Evolutionary conservation across 2,888 invertebrate genomes (phyloP), one percentile per base, ranked within the genome.

Genomic region (Drosophila aldrichi): DNA sequence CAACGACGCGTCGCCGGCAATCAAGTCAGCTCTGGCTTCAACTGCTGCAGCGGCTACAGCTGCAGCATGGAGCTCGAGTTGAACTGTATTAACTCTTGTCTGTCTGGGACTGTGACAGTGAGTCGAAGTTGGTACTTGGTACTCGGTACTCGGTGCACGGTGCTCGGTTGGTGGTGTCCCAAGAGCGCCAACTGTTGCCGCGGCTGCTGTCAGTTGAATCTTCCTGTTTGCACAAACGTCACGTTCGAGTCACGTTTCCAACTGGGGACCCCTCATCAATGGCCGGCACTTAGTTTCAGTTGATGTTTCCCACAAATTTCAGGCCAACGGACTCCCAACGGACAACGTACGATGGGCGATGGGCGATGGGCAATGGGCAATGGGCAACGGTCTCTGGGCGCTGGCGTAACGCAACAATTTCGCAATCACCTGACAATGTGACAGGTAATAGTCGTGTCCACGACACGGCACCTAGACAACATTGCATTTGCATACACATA

Each of bases 401-500:
- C 77, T 89, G 83, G 90, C 78, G 77, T 80, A 89, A 83, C 79
- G 81, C 77, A 88, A 88, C 90, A 91, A 89, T 90, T 91, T 91
- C 81, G 81, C 91, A 90, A 89, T 91, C 90, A 88, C 86, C 89
- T 91, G 91, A 84, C 90, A 91, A 81, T 86, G 81, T 90, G 90
- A 90, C 91, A 90, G 91, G 90, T 91, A 90, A 91, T 87, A 86
- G 87, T 88, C 84, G 90, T 87, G 86, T 88, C 79, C 75, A 80
- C 49, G 62, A 74, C 75, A 79, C 71, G 64, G 59, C 79, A 79
- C 76, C 80, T 79, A 73, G 70, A 70, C 69, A 76, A 76, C 70
- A 80, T 78, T 75, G 79, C 82, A 81, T 90, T 88, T 88, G 81
- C 88, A 89, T 83, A 77, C 71, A 41, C 58, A 61, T 69, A 49